These are phyloP conservation scores for Karalla daura DNA, from an alignment of 2,797 vertebrate genomes.

Conservation along the genomic window DNA sequence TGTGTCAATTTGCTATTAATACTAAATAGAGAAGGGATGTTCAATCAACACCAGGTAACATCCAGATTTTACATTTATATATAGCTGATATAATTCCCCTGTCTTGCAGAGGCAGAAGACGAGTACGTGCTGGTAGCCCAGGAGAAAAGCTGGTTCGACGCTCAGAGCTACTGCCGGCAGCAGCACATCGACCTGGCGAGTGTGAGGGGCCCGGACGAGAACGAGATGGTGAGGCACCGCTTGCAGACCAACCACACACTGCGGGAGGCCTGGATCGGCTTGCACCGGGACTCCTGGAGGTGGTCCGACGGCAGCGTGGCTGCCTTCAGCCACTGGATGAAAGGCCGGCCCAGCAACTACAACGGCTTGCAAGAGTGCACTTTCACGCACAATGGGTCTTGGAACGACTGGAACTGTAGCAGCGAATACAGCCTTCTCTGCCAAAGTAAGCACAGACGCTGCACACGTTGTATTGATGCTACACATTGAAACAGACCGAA, in stretches of 20 bases:
- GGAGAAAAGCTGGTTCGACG: conserved; percentile 5
- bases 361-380: background rate
- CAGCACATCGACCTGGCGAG: conserved; percentile 12
- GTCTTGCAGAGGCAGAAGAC: background rate
- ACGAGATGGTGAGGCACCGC: background rate
- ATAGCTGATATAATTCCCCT: background rate
- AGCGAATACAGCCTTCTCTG: background rate
- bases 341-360: background rate
- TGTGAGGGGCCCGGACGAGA: conserved; percentile 8
- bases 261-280: conserved; percentile 18
- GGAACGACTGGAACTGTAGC: background rate
- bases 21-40: too few relatives aligned
- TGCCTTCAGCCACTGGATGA: background rate
- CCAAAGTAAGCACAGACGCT: background rate
- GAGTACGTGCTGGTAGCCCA: background rate
- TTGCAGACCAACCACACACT: background rate
- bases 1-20: too few relatives aligned
- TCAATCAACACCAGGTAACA: too few relatives aligned
- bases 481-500: too few relatives aligned
- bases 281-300: background rate
- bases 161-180: conserved; percentile 15
- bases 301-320: background rate
- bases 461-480: too few relatives aligned
- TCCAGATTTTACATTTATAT: background rate
- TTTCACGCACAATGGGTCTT: background rate